Evolutionary conservation across 1,140 invertebrate genomes (phyloP).

Genomic region (Tetramorium parvispinum): DNA sequence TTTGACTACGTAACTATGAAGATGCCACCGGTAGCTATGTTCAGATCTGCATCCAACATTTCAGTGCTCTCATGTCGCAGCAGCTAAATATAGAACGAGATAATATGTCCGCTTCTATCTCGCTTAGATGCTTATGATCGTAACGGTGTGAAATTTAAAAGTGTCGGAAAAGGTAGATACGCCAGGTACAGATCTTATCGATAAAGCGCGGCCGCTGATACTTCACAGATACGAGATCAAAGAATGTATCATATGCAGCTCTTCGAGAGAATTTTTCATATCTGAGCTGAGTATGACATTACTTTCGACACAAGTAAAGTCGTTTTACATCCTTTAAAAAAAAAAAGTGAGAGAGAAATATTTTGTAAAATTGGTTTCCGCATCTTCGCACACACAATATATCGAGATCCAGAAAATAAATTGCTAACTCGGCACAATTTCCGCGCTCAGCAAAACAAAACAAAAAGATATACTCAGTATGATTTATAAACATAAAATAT

Average conservation of each 20-base stretch:
- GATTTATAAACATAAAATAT: not conserved
- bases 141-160: not conserved
- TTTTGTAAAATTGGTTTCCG: not conserved
- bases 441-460: not conserved
- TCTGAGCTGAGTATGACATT: not conserved
- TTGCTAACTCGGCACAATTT: not conserved
- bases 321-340: not conserved
- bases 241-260: slow-evolving; percentile 3
- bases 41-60: slow-evolving; percentile 10
- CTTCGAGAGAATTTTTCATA: slow-evolving; percentile 15
- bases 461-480: not conserved
- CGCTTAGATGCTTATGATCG: slow-evolving; percentile 8
- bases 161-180: slow-evolving; percentile 17
- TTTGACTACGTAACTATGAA: slow-evolving; percentile 54
- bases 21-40: not conserved
- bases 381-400: not conserved
- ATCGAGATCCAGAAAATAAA: not conserved
- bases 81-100: slow-evolving; percentile 17
- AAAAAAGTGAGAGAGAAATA: too few species aligned
- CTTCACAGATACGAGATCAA: slow-evolving; percentile 17
- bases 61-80: not conserved
- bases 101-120: slow-evolving; percentile 6
- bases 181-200: slow-evolving; percentile 12
- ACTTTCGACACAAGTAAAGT: not conserved
- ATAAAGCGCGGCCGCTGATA: not conserved